Evolutionary conservation across 2,113 vertebrate species (phyloP).

Genomic region (Todiramphus chloris): DNA sequence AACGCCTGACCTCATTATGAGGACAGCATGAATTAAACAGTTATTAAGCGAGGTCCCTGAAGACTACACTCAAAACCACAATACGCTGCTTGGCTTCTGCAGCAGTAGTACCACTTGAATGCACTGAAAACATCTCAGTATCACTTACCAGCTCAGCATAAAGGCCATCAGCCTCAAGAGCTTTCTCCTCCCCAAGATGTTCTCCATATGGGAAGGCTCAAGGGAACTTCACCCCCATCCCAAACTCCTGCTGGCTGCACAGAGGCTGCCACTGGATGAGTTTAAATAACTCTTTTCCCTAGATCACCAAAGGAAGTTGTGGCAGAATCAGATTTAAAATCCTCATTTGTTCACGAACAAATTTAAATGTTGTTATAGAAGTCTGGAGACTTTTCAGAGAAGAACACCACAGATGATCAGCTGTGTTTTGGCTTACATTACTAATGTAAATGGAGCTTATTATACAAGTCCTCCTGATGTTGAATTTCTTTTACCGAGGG

Average conservation of each 20-base stretch:
- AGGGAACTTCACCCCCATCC: not conserved
- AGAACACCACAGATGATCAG: not conserved
- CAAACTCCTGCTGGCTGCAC: not conserved
- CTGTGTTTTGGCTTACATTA: not conserved
- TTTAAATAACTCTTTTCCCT: not conserved
- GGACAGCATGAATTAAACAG: fast-evolving
- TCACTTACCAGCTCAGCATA: not conserved
- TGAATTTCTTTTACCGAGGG: not conserved
- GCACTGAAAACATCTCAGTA: not conserved
- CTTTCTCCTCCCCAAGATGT: not conserved
- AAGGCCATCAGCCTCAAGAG: not conserved
- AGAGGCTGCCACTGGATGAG: not conserved
- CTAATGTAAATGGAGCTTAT: not conserved
- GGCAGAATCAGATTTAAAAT: not conserved
- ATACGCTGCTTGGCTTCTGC: not conserved
- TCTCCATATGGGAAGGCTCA: not conserved
- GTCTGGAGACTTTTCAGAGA: not conserved
- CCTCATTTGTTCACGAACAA: not conserved
- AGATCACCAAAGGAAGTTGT: not conserved
- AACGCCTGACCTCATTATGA: not conserved
- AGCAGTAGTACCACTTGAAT: not conserved
- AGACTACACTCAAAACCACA: not conserved
- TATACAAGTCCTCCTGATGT: not conserved
- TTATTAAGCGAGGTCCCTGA: not conserved
- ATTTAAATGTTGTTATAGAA: not conserved